Conservation (phyloP, 2,113 vertebrate species). For the Erythrocercus mccallii region DNA sequence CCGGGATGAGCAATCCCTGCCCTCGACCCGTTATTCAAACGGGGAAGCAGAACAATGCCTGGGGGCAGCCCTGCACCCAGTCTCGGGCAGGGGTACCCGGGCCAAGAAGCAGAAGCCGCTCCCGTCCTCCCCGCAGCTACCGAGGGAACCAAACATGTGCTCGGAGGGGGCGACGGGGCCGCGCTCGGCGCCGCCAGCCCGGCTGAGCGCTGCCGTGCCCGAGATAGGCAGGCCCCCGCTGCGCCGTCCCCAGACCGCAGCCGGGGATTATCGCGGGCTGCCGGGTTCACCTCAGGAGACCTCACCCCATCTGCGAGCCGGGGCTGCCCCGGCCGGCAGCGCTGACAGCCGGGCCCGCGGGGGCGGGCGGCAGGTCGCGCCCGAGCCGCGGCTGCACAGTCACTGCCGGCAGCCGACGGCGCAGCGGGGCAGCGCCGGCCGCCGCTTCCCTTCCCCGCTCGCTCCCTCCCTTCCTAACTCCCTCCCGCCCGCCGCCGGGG, state of each 20-base stretch:
- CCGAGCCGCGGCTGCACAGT: neutral
- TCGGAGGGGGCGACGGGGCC: neutral
- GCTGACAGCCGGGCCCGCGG: neutral
- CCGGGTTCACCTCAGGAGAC: neutral
- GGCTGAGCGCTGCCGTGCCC: neutral
- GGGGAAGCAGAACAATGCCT: neutral
- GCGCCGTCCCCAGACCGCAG: neutral
- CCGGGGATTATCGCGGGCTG: neutral
- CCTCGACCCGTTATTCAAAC: slow-evolving; percentile 8
- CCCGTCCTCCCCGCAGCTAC: neutral
- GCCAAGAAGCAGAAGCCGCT: no score
- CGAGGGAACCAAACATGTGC: neutral
- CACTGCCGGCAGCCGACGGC: neutral
- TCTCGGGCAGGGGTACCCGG: no score
- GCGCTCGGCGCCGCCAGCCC: neutral
- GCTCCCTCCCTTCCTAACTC: neutral
- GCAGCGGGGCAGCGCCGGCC: neutral
- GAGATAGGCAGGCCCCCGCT: neutral
- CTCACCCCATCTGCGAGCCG: neutral
- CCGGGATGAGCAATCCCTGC: neutral
- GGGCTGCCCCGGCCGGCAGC: neutral
- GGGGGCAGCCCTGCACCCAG: neutral
- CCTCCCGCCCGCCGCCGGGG: neutral
- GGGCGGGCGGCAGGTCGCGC: neutral
- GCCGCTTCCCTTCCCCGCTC: neutral